Evolutionary conservation across 2,888 invertebrate genomes (phyloP).

Genomic region (Hylaea fasciaria): DNA sequence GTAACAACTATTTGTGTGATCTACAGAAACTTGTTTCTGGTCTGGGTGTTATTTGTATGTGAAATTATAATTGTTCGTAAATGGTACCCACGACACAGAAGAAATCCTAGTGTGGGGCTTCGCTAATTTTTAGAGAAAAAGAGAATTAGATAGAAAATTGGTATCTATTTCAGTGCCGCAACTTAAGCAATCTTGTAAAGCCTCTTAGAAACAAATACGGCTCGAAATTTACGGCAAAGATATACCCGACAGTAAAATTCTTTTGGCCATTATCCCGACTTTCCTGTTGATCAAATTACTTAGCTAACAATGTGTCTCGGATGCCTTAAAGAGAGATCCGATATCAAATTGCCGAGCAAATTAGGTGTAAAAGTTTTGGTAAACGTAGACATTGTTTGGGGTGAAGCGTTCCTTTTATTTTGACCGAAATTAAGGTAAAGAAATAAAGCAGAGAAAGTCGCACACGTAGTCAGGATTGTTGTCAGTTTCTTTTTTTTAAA

Average conservation of each 20-base stretch:
- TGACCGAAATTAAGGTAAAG: neutral
- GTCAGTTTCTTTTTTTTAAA: too few species aligned
- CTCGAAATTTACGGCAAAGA: slow-evolving; percentile 11
- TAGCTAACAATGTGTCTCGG: slow-evolving; percentile 32
- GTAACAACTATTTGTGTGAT: too few species aligned
- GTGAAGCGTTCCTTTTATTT: slow-evolving; percentile 13
- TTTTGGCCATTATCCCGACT: slow-evolving; percentile 22
- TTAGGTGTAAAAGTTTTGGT: slow-evolving; percentile 31
- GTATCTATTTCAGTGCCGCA: too few species aligned
- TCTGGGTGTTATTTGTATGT: too few species aligned
- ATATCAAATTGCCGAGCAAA: slow-evolving; percentile 27
- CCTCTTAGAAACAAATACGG: neutral
- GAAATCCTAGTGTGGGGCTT: too few species aligned
- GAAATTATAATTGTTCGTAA: too few species aligned
- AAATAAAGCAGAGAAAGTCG: neutral
- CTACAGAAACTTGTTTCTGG: too few species aligned
- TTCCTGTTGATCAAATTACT: slow-evolving; percentile 33
- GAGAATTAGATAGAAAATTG: too few species aligned
- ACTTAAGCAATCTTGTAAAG: neutral
- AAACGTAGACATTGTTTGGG: slow-evolving; percentile 19
- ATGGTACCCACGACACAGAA: too few species aligned
- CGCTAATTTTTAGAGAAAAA: too few species aligned
- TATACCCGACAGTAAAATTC: slow-evolving; percentile 5
- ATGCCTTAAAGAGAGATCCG: slow-evolving; percentile 23
- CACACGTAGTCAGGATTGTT: too few species aligned